A percentile compares a stretch with the other conserved stretches of the same genome.
Evolutionary conservation across 2,113 vertebrate genomes (phyloP).

Genomic region (Lamprologus ornatipinnis): DNA sequence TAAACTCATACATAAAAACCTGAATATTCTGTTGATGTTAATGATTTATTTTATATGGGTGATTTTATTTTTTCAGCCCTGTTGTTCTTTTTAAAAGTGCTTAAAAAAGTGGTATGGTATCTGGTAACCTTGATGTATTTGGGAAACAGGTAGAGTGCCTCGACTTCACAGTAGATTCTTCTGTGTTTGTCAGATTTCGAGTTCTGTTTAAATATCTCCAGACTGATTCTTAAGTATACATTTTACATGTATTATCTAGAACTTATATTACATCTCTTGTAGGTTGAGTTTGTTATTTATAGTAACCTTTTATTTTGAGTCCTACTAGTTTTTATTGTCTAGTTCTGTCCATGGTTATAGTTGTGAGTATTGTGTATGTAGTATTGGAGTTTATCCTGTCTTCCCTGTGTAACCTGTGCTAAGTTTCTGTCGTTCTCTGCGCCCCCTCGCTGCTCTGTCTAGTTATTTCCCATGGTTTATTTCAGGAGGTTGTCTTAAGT

Average conservation of each 20-base stretch:
- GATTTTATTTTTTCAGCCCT: background rate
- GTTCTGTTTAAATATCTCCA: background rate
- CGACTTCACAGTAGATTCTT: background rate
- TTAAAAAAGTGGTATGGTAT: background rate
- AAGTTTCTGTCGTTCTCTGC: background rate
- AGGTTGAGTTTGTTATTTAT: background rate
- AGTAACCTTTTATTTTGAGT: background rate
- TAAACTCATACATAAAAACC: background rate
- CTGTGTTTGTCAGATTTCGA: background rate
- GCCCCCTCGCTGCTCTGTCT: background rate
- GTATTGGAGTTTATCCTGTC: background rate
- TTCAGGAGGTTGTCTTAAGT: background rate
- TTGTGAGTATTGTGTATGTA: background rate
- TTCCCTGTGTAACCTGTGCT: background rate
- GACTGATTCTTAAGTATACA: background rate
- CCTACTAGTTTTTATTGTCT: background rate
- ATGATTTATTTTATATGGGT: background rate
- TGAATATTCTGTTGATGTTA: background rate
- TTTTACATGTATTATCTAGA: background rate
- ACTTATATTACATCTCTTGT: background rate
- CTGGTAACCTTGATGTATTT: background rate
- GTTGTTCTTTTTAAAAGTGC: background rate
- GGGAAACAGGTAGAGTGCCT: conserved; percentile 34
- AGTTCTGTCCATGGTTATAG: background rate
- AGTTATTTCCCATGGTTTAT: background rate